Evolutionary conservation across 2,113 vertebrate genomes (phyloP).

Genomic region (Pagrus major): DNA sequence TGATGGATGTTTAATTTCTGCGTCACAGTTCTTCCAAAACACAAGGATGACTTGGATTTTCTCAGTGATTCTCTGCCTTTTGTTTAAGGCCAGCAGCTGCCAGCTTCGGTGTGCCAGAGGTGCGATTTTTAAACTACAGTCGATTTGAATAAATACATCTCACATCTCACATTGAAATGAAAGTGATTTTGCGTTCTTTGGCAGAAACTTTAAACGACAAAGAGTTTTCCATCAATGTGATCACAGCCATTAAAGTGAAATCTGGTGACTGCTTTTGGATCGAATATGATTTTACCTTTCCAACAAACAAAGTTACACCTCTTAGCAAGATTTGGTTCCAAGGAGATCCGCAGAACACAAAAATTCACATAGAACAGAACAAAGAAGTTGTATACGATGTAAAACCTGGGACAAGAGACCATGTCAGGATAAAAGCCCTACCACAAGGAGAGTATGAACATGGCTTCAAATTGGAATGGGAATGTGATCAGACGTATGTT

Average conservation of each 20-base stretch:
- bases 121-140: neutral
- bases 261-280: neutral
- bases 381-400: accelerated
- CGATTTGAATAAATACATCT: neutral
- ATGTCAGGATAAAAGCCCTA: accelerated
- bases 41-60: constrained; percentile 17
- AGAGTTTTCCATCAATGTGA: constrained; percentile 30
- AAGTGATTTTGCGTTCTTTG: neutral
- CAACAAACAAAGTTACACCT: neutral
- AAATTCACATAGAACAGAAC: too few species aligned
- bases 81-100: constrained; percentile 5
- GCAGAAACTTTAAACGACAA: constrained; percentile 5
- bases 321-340: constrained; percentile 19
- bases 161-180: neutral
- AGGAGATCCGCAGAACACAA: neutral
- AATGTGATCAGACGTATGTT: constrained; percentile 10
- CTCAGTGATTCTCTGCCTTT: constrained; percentile 20
- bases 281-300: neutral
- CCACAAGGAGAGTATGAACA: constrained; percentile 22
- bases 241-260: neutral
- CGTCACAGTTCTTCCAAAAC: neutral
- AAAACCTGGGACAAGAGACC: neutral
- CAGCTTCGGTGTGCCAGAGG: constrained; percentile 4
- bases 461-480: constrained; percentile 42
- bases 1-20: neutral